phyloP scores from a whole-genome alignment of 37 sponge, comb jelly and placozoan genomes.

The Halisarca cf. caerulea region DNA sequence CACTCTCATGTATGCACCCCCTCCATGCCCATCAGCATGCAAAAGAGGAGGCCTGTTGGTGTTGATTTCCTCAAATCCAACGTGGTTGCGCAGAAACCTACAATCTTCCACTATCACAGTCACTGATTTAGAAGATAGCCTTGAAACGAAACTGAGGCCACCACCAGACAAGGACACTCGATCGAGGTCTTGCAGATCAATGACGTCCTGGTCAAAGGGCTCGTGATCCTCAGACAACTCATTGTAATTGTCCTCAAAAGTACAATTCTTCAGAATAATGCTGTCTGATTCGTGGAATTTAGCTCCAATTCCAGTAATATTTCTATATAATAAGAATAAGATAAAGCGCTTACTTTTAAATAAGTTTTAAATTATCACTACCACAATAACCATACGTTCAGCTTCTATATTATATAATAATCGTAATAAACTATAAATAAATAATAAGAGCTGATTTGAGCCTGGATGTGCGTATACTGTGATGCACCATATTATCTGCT shows the following conservation, averaged over 20 bases:
- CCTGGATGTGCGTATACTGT: no score
- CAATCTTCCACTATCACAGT: not conserved
- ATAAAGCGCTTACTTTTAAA: no score
- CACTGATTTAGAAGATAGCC: no score
- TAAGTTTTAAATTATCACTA: no score
- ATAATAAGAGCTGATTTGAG: no score
- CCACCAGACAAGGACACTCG: not conserved
- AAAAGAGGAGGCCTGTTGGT: constrained; percentile 59
- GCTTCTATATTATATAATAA: no score
- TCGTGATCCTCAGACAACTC: not conserved
- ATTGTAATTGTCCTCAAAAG: not conserved
- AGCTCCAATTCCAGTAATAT: not conserved
- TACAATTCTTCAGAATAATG: not conserved
- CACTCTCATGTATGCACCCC: constrained; percentile 47
- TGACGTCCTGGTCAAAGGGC: not conserved
- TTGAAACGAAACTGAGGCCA: not conserved
- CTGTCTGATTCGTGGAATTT: not conserved
- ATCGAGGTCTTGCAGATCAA: not conserved
- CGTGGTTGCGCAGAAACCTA: not conserved
- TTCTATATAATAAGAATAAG: not conserved
- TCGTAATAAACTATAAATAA: no score
- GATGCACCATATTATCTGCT: no score
- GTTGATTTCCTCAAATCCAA: constrained; percentile 18
- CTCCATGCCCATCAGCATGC: constrained; percentile 75
- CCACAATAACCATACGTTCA: no score